These are phyloP conservation scores for Phyllopteryx taeniolatus DNA, from an alignment of 2,113 vertebrate species.

Conservation along the genomic window DNA sequence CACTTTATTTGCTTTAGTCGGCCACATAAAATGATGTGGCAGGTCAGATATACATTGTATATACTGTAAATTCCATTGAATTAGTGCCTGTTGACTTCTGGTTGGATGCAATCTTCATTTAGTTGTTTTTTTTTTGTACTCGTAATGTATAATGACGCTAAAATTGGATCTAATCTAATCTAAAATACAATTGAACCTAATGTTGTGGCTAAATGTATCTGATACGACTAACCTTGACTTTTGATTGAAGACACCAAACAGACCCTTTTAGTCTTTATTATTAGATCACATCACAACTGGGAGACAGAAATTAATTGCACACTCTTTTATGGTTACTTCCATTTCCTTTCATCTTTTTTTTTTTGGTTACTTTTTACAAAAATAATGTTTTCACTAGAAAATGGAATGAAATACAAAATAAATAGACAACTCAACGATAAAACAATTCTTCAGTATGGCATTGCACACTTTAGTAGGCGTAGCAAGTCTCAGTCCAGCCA, in stretches of 20 bases:
- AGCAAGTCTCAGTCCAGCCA: constrained; percentile 10
- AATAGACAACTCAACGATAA: constrained; percentile 61
- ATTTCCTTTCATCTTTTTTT: constrained; percentile 2
- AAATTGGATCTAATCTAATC: background rate
- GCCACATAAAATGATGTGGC: no score
- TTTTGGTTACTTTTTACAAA: constrained; percentile 63
- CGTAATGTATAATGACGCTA: background rate
- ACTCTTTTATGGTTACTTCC: constrained; percentile 33
- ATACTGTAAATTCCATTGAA: no score
- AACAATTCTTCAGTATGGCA: constrained; percentile 17
- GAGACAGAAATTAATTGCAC: constrained; percentile 57
- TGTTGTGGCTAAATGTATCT: background rate
- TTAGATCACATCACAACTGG: constrained; percentile 50
- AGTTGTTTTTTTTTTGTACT: background rate
- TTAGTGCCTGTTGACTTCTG: no score
- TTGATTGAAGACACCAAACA: background rate
- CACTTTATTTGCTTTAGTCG: no score
- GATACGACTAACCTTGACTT: no score
- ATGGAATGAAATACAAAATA: constrained; percentile 69
- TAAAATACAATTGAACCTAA: background rate
- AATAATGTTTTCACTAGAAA: constrained; percentile 64
- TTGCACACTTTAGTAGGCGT: constrained; percentile 13
- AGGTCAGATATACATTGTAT: no score
- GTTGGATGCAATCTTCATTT: no score
- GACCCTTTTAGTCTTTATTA: constrained; percentile 50